Evolutionary conservation across 2,797 vertebrate genomes (phyloP).

Genomic region (Hipposideros larvatus): DNA sequence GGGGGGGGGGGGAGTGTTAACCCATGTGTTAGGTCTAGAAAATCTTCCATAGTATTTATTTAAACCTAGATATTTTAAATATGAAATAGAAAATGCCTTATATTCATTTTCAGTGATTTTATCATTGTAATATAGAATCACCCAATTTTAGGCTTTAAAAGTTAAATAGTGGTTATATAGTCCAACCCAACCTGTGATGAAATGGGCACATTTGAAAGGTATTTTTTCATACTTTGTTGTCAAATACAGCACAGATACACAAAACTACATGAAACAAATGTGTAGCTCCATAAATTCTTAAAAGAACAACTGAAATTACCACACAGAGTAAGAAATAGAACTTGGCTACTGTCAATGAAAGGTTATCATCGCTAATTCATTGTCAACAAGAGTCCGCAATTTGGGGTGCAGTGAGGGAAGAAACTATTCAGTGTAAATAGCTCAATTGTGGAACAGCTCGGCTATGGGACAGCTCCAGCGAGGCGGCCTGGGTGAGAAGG

Average conservation of each 20-base stretch:
- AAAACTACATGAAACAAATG: not conserved
- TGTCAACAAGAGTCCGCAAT: not conserved
- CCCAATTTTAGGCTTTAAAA: not conserved
- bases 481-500: not conserved
- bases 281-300: not conserved
- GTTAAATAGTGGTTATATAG: not conserved
- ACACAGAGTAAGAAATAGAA: not conserved
- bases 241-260: not conserved
- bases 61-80: not conserved
- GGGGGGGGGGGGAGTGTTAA: not conserved
- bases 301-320: not conserved
- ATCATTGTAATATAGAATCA: not conserved
- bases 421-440: not conserved
- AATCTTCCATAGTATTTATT: not conserved
- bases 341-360: not conserved
- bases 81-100: constrained; percentile 23
- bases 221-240: not conserved
- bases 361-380: not conserved
- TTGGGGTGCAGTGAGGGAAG: too few relatives aligned
- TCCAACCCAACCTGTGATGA: not conserved
- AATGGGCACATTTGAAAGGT: not conserved
- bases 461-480: not conserved
- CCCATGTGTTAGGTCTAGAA: not conserved
- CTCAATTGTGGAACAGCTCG: not conserved
- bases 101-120: not conserved